Conservation (phyloP, 92 coral and sea anemone genomes). For the Umimayanthus kanabou region DNA sequence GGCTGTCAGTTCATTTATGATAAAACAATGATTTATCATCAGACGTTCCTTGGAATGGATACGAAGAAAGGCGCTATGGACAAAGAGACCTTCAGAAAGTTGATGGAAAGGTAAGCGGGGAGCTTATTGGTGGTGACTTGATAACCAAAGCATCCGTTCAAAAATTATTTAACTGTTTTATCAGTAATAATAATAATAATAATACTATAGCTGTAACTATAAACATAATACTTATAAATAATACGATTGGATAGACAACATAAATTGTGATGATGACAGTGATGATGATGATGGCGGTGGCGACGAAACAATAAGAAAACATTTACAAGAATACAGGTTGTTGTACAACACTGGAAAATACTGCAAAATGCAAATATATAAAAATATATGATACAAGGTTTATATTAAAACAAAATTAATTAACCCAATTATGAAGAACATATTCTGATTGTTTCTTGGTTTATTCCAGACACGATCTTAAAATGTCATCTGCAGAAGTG, state of each 20-base stretch:
- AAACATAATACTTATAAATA: too few species aligned
- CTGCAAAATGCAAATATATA: too few species aligned
- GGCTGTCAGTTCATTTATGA: neutral
- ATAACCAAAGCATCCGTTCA: too few species aligned
- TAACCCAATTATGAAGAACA: neutral
- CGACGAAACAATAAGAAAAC: too few species aligned
- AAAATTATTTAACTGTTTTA: neutral
- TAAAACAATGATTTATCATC: neutral
- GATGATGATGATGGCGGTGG: too few species aligned
- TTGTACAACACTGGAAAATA: too few species aligned
- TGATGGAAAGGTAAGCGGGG: slow-evolving; percentile 71
- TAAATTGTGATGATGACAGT: too few species aligned
- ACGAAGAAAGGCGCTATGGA: slow-evolving; percentile 69
- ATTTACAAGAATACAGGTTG: too few species aligned
- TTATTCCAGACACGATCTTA: slow-evolving; percentile 60
- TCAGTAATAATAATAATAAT: neutral
- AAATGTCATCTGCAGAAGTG: slow-evolving; percentile 57
- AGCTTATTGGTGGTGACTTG: neutral
- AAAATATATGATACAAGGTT: too few species aligned
- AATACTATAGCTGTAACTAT: too few species aligned
- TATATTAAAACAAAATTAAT: too few species aligned
- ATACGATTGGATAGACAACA: too few species aligned
- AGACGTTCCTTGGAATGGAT: slow-evolving; percentile 80
- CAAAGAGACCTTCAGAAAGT: slow-evolving; percentile 66
- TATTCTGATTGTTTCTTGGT: neutral